Evolutionary conservation across 1,140 invertebrate species (phyloP).

Genomic region (Geopemphigus sp.): DNA sequence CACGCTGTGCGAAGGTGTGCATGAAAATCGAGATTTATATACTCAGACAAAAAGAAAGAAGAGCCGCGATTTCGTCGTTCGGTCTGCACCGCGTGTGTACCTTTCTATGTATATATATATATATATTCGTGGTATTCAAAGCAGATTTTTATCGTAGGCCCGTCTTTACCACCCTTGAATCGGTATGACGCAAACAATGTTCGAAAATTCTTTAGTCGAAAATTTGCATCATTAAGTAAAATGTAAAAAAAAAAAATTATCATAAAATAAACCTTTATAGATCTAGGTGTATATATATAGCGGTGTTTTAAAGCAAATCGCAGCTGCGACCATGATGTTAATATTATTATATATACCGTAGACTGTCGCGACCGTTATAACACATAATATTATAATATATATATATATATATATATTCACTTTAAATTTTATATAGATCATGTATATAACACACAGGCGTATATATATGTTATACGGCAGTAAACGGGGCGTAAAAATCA

Average conservation of each 20-base stretch:
- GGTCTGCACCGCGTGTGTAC: neutral
- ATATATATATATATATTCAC: neutral
- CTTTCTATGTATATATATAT: neutral
- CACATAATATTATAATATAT: neutral
- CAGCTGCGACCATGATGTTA: conserved; percentile 1
- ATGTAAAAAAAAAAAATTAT: neutral
- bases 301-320: neutral
- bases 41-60: conserved; percentile 18
- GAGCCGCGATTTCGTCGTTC: conserved; percentile 24
- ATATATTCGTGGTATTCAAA: neutral
- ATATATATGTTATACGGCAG: neutral
- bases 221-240: conserved; percentile 24
- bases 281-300: neutral
- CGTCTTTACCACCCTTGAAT: neutral
- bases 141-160: neutral
- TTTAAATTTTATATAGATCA: neutral
- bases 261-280: no score
- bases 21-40: conserved; percentile 25
- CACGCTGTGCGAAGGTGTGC: conserved; percentile 44
- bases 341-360: neutral
- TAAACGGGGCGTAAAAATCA: conserved; percentile 26
- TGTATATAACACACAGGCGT: no score
- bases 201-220: neutral
- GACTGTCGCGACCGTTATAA: neutral
- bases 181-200: neutral